Evolutionary conservation across 1,140 invertebrate genomes (phyloP).

Genomic region (Atta texana): DNA sequence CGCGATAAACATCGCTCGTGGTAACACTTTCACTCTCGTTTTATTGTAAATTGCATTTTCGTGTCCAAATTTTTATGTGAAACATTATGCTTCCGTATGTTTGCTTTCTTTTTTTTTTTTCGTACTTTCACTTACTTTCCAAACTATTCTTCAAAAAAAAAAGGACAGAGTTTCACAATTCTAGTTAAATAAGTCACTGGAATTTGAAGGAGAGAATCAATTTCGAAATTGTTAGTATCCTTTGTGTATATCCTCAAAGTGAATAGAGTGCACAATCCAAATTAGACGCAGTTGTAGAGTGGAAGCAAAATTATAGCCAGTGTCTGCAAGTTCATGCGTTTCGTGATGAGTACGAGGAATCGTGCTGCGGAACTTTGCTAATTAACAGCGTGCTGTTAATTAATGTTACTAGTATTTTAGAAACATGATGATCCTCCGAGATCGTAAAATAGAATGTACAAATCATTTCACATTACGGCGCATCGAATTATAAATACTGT

Average conservation of each 20-base stretch:
- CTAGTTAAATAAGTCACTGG: constrained; percentile 2
- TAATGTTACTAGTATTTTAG: constrained; percentile 67
- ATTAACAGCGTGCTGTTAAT: constrained; percentile 75
- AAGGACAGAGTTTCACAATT: background rate
- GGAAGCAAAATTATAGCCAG: constrained; percentile 44
- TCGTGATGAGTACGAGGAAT: constrained; percentile 51
- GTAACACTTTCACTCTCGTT: constrained; percentile 33
- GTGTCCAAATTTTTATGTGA: constrained; percentile 11
- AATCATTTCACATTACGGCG: constrained; percentile 46
- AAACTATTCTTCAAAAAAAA: background rate
- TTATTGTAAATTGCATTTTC: constrained; percentile 38
- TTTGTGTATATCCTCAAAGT: constrained; percentile 18
- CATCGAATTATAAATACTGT: background rate
- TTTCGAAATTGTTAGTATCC: background rate
- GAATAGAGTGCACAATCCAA: constrained; percentile 26
- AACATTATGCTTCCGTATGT: constrained; percentile 13
- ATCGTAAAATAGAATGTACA: constrained; percentile 7
- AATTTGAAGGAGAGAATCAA: background rate
- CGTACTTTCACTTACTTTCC: background rate
- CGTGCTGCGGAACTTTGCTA: constrained; percentile 68
- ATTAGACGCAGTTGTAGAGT: constrained; percentile 44
- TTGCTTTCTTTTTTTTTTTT: background rate
- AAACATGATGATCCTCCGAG: constrained; percentile 33
- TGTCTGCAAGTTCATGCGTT: constrained; percentile 32
- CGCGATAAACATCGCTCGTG: constrained; percentile 30